These are phyloP conservation scores for Aegypius monachus DNA, from an alignment of 2,113 vertebrate species.

Conservation along the genomic window DNA sequence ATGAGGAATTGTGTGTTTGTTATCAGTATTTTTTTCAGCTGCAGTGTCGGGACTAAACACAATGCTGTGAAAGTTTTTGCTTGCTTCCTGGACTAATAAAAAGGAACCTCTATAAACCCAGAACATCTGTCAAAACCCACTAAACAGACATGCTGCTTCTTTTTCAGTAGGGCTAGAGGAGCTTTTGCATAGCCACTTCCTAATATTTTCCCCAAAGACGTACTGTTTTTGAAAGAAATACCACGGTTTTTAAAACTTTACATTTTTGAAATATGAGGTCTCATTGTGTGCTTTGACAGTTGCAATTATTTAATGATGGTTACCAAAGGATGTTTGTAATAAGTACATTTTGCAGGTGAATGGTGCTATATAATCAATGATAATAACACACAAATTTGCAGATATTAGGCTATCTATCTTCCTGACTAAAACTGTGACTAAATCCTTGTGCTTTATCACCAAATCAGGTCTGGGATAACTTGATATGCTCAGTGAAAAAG, in stretches of 20 bases:
- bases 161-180: not conserved
- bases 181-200: not conserved
- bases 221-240: not conserved
- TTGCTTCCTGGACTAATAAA: not conserved
- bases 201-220: not conserved
- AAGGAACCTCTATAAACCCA: not conserved
- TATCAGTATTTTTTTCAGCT: not conserved
- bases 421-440: not conserved
- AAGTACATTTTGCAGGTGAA: not conserved
- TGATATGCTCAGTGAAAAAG: not conserved
- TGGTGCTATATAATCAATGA: not conserved
- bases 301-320: not conserved
- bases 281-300: not conserved
- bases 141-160: not conserved
- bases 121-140: not conserved
- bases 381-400: not conserved
- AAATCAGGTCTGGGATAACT: not conserved
- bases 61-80: not conserved
- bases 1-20: not conserved
- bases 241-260: not conserved
- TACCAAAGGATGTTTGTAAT: not conserved
- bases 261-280: not conserved
- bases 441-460: not conserved
- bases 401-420: not conserved
- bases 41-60: not conserved